A percentile compares a stretch with the other conserved stretches of the same genome.
Conservation (phyloP, 2,888 invertebrate species). For the Drosophila koepferae region DNA sequence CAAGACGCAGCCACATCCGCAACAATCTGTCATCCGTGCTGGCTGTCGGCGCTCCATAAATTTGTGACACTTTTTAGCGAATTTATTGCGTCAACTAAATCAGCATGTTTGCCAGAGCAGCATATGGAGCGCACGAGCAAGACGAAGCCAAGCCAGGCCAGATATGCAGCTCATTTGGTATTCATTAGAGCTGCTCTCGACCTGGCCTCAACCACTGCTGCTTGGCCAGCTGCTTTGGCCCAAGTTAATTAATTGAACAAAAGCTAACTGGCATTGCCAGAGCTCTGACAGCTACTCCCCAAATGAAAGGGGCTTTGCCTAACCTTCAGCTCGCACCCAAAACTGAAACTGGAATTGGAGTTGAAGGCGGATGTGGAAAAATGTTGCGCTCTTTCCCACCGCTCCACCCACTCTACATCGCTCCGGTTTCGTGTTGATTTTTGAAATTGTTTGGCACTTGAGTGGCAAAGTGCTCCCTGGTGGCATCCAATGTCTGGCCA, state of each 20-base stretch:
- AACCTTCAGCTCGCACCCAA: background rate
- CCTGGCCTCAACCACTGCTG: constrained; percentile 27
- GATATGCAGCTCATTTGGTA: constrained; percentile 76
- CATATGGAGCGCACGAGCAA: constrained; percentile 24
- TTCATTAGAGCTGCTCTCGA: constrained; percentile 67
- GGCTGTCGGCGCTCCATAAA: constrained; percentile 72
- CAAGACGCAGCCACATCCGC: constrained; percentile 34
- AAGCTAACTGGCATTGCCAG: constrained; percentile 52
- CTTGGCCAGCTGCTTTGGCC: constrained; percentile 36
- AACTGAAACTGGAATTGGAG: background rate
- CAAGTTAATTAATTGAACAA: constrained; percentile 77
- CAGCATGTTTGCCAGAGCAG: constrained; percentile 41
- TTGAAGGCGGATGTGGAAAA: constrained; percentile 12
- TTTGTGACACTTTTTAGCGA: constrained; percentile 79
- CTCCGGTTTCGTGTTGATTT: constrained; percentile 66
- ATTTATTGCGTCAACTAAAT: constrained; percentile 77
- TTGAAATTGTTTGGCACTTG: constrained; percentile 79
- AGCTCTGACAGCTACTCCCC: constrained; percentile 28
- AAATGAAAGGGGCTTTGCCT: constrained; percentile 60
- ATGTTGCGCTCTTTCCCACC: background rate
- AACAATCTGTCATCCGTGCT: constrained; percentile 73
- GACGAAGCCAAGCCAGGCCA: constrained; percentile 16
- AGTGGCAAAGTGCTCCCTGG: constrained; percentile 71
- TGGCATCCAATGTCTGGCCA: constrained; percentile 55
- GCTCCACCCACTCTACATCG: background rate